A percentile compares a stretch with the other conserved stretches of the same genome.
phyloP scores from a whole-genome alignment of 2,113 vertebrate species.

The Stercorarius parasiticus region DNA sequence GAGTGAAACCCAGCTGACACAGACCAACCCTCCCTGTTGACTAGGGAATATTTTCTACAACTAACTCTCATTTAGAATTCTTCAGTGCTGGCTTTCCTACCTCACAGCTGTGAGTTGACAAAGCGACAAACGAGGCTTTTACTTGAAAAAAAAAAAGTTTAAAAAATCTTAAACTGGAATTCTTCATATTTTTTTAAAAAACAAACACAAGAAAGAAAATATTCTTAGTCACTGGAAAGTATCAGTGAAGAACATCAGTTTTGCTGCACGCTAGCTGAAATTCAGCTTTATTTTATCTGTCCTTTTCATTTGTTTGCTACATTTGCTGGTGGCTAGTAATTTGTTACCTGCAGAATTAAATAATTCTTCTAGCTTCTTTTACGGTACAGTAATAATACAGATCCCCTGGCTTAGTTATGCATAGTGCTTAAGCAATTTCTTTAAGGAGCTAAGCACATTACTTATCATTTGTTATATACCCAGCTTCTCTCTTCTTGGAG shows the following conservation, averaged over 20 bases:
- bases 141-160: background rate
- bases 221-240: background rate
- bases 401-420: background rate
- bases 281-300: background rate
- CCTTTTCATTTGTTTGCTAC: background rate
- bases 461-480: background rate
- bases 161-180: background rate
- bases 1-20: background rate
- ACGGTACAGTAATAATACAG: background rate
- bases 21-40: background rate
- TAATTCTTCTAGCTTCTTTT: background rate
- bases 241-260: background rate
- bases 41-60: background rate
- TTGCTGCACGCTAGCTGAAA: background rate
- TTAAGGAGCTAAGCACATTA: background rate
- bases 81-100: background rate
- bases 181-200: background rate
- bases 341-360: background rate
- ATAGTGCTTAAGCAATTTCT: background rate
- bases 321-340: background rate
- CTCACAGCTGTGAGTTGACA: background rate
- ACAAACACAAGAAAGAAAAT: background rate
- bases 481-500: background rate
- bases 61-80: background rate
- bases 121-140: background rate